phyloP scores from a whole-genome alignment of 2,113 vertebrate genomes.

The Zosterops pallidus region DNA sequence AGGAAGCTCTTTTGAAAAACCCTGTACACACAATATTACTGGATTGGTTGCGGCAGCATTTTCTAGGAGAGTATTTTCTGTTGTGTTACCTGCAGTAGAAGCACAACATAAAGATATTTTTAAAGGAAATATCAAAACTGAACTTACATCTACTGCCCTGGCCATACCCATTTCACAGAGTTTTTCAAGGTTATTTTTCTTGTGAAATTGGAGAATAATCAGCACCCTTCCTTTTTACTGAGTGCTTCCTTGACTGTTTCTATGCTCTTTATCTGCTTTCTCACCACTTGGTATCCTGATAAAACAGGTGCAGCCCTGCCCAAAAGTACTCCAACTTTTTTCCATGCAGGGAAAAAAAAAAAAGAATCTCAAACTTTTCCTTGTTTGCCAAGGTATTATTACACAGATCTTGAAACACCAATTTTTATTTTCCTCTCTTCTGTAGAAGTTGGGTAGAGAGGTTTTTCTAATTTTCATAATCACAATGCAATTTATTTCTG shows the following conservation, averaged over 20 bases:
- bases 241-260: not conserved
- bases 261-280: not conserved
- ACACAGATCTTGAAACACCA: not conserved
- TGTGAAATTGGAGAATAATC: not conserved
- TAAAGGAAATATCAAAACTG: not conserved
- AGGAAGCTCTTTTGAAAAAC: not conserved
- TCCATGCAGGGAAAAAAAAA: not conserved
- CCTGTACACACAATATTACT: not conserved
- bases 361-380: not conserved
- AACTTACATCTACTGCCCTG: not conserved
- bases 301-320: not conserved
- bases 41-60: not conserved
- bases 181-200: not conserved
- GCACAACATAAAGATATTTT: not conserved
- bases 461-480: not conserved
- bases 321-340: not conserved
- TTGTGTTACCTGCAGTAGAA: not conserved
- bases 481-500: not conserved
- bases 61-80: not conserved
- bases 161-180: not conserved
- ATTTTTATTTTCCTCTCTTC: not conserved
- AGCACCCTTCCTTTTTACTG: not conserved
- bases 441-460: not conserved
- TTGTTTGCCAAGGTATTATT: not conserved
- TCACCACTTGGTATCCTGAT: not conserved